phyloP scores from a whole-genome alignment of 2,113 vertebrate genomes.

The Dendrocopos noguchii region DNA sequence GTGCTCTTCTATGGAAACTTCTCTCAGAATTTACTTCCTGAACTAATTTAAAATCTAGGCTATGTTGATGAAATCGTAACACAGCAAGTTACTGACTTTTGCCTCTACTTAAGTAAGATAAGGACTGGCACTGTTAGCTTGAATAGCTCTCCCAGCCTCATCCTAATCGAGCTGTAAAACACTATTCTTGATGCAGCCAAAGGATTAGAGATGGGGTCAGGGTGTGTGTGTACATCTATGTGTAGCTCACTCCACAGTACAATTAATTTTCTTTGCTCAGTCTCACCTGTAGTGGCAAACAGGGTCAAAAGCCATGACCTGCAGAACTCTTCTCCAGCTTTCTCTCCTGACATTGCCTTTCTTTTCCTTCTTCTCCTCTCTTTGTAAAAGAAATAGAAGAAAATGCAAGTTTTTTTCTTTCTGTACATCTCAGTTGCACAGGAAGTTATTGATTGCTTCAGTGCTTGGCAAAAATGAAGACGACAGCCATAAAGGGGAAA shows the following conservation, averaged over 20 bases:
- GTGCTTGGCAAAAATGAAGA: background rate
- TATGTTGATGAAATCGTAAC: background rate
- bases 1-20: background rate
- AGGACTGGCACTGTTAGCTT: background rate
- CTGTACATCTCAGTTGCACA: background rate
- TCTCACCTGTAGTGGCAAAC: background rate
- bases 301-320: background rate
- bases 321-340: background rate
- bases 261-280: background rate
- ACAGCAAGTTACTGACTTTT: background rate
- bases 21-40: background rate
- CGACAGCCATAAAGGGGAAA: background rate
- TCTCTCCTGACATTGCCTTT: background rate
- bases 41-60: background rate
- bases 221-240: accelerated
- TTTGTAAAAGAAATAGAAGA: background rate
- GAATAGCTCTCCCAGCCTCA: background rate
- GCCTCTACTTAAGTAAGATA: background rate
- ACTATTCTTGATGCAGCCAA: background rate
- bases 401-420: background rate
- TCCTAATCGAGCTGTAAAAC: background rate
- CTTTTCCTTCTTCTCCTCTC: background rate
- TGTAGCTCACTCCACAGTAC: background rate
- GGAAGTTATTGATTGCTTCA: background rate
- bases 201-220: background rate